Conservation (phyloP, 2,113 vertebrate species). For the Eupsittula cactorum region DNA sequence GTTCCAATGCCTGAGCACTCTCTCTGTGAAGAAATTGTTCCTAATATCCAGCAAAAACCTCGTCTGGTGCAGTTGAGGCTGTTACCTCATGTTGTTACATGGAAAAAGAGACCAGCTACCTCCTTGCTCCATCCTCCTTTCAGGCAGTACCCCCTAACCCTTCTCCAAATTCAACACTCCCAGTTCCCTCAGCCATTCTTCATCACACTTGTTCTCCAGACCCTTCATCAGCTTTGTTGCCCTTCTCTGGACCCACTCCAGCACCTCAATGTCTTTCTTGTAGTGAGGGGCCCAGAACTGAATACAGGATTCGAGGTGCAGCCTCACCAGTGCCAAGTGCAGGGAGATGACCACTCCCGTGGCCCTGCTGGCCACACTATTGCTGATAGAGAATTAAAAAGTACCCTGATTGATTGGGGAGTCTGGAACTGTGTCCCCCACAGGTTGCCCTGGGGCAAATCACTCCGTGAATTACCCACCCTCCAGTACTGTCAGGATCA, state of each 20-base stretch:
- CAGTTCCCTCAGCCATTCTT: neutral
- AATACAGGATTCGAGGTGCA: rapidly evolving
- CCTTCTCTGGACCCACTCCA: rapidly evolving
- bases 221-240: rapidly evolving
- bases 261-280: neutral
- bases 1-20: neutral
- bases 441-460: neutral
- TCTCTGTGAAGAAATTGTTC: neutral
- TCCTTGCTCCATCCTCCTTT: neutral
- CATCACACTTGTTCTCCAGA: neutral
- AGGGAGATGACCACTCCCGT: rapidly evolving
- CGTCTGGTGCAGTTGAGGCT: neutral
- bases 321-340: neutral
- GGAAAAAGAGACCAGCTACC: neutral
- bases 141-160: neutral
- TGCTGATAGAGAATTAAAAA: neutral
- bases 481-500: neutral
- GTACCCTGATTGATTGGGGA: too few relatives aligned
- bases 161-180: neutral
- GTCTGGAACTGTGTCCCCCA: neutral
- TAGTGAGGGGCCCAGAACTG: neutral
- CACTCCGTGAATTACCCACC: too few relatives aligned
- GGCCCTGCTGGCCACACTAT: neutral
- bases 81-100: neutral
- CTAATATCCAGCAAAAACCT: neutral